Evolutionary conservation across 2,888 invertebrate species (phyloP), one percentile per base, ranked within the genome.

Genomic region (Sturmia bella): DNA sequence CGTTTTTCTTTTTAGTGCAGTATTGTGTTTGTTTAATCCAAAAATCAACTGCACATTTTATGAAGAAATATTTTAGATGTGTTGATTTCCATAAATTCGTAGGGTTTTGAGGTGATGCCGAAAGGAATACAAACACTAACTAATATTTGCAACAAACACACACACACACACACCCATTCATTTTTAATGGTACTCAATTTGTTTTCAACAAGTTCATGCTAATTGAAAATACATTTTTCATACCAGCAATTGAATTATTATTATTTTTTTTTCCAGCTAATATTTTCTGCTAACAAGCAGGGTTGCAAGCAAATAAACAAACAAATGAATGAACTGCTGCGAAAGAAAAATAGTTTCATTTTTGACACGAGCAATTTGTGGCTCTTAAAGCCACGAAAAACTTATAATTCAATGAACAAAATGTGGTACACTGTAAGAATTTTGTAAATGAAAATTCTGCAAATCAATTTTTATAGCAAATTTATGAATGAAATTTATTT

Each of bases 131-230:
- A 50, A 50, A 52, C 48, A 48, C 64, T 37, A 50, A 48, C 64
- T 37, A 50, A 48, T 48, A 48, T 13, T 12, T 17, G 27, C 19
- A 32, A 32, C 17, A 27, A 27, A 17, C 13, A 19, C 15, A 13
- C 39, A 41, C 39, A 43, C 39, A 68, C 41, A 68, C 7, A 24
- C 32, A 11, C 24, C 6, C 2, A n/a, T 0, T 7, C 39, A 19
- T 37, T 37, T 37, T 32, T 56, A 57, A 41, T 41, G 57, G 41
- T 48, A 74, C 66, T 57, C 66, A 39, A 66, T 72, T 66, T 57
- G 59, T 39, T 66, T 75, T 68, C 50, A 59, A 59, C 66, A 66
- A 75, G 66, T 68, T 66, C 68, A 52, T 52, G 75, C 52, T 59
- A 68, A 76, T 76, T 68, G 48, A 19, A 75, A 66, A 68, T 59